These are phyloP conservation scores for Mesitornis unicolor DNA, from an alignment of 2,113 vertebrate species.

Conservation along the genomic window DNA sequence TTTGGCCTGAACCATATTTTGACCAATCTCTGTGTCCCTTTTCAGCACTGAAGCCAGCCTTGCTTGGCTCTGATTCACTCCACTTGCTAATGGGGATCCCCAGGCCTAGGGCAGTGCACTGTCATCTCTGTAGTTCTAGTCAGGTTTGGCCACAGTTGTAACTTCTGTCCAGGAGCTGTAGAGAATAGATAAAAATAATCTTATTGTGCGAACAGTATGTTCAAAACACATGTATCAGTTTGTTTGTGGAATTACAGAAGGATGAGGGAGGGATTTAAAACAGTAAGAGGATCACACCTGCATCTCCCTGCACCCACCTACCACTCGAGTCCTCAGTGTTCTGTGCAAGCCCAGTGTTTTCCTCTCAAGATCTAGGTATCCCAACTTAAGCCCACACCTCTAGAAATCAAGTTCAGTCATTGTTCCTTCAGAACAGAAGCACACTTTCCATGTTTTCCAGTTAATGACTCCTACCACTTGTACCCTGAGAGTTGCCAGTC, in stretches of 20 bases:
- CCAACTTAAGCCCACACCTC: not conserved
- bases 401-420: not conserved
- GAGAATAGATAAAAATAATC: not conserved
- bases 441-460: not conserved
- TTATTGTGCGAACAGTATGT: not conserved
- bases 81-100: not conserved
- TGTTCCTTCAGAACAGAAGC: not conserved
- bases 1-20: not conserved
- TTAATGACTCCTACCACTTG: not conserved
- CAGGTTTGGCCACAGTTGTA: not conserved
- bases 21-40: not conserved
- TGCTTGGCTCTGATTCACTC: not conserved
- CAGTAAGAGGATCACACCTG: not conserved
- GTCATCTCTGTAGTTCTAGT: not conserved
- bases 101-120: not conserved
- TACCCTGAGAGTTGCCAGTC: not conserved
- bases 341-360: not conserved
- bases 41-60: not conserved
- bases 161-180: not conserved
- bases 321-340: not conserved
- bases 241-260: not conserved
- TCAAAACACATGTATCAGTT: fast-evolving
- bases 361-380: not conserved
- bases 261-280: not conserved
- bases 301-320: fast-evolving